Conservation (phyloP, 2,113 vertebrate species). For the Xyrauchen texanus region DNA sequence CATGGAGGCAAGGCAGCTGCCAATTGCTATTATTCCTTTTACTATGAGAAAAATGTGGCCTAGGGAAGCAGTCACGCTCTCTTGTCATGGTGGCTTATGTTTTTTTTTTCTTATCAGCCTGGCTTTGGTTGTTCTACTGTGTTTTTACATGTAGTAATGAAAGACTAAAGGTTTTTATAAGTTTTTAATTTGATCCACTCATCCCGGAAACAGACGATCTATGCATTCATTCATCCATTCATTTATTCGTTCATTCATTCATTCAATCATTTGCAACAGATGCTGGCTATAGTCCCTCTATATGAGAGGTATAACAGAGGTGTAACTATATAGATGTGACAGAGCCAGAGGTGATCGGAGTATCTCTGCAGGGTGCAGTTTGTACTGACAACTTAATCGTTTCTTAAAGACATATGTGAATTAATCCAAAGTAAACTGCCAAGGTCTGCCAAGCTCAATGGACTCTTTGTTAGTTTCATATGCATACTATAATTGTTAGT, state of each 20-base stretch:
- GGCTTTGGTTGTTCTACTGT: background rate
- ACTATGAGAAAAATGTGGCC: conserved; percentile 37
- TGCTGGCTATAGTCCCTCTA: background rate
- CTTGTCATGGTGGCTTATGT: conserved; percentile 2
- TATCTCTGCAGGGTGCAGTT: conserved; percentile 7
- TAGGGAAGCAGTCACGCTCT: conserved; percentile 15
- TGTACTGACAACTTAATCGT: conserved; percentile 42
- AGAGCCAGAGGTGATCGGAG: conserved; percentile 20
- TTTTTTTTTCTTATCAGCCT: conserved; percentile 1
- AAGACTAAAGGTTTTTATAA: background rate
- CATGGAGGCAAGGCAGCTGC: no score
- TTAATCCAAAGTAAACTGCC: conserved; percentile 42
- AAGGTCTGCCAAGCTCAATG: conserved; percentile 25
- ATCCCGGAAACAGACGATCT: no score
- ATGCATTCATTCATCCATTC: background rate
- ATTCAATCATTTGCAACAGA: background rate
- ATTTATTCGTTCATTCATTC: background rate
- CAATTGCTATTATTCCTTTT: no score
- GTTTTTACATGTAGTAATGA: background rate
- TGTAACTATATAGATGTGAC: conserved; percentile 1
- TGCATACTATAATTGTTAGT: conserved; percentile 36
- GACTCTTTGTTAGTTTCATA: conserved; percentile 34
- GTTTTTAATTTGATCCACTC: no score
- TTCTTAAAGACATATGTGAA: conserved; percentile 32
- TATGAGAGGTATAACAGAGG: background rate